Conservation (phyloP, 1,140 invertebrate genomes). For the Charaxes varanes region DNA sequence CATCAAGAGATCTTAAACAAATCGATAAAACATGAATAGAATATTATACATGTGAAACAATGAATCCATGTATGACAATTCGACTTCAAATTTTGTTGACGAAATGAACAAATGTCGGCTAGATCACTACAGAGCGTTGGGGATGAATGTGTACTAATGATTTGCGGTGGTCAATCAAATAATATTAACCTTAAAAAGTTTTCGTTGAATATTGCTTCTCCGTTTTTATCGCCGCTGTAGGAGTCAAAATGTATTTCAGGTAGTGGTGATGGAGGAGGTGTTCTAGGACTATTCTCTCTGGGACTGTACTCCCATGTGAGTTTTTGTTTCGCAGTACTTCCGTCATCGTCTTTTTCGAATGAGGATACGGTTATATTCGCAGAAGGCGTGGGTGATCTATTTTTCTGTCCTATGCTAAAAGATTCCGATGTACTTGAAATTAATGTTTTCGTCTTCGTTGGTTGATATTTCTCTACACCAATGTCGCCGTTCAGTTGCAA, state of each 20-base stretch:
- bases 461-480: constrained; percentile 44
- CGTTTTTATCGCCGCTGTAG: constrained; percentile 55
- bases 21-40: constrained; percentile 53
- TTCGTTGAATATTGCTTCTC: constrained; percentile 49
- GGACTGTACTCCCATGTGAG: constrained; percentile 64
- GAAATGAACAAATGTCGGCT: constrained; percentile 29
- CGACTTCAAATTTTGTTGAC: constrained; percentile 32
- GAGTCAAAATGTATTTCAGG: constrained; percentile 71
- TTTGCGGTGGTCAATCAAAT: constrained; percentile 29
- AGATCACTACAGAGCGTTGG: constrained; percentile 39
- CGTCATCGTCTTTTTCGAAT: constrained; percentile 34
- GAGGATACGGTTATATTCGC: constrained; percentile 45
- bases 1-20: constrained; percentile 76
- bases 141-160: constrained; percentile 30
- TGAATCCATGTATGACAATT: constrained; percentile 29
- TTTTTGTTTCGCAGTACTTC: constrained; percentile 43
- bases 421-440: constrained; percentile 52
- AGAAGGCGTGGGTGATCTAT: constrained; percentile 46
- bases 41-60: constrained; percentile 45
- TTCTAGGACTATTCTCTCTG: constrained; percentile 32
- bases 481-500: constrained; percentile 46
- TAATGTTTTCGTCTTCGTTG: constrained; percentile 63
- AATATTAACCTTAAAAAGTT: constrained; percentile 73
- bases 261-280: constrained; percentile 41
- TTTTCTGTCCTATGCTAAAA: constrained; percentile 49